phyloP scores from a whole-genome alignment of 2,888 invertebrate species.

The Empis livida region DNA sequence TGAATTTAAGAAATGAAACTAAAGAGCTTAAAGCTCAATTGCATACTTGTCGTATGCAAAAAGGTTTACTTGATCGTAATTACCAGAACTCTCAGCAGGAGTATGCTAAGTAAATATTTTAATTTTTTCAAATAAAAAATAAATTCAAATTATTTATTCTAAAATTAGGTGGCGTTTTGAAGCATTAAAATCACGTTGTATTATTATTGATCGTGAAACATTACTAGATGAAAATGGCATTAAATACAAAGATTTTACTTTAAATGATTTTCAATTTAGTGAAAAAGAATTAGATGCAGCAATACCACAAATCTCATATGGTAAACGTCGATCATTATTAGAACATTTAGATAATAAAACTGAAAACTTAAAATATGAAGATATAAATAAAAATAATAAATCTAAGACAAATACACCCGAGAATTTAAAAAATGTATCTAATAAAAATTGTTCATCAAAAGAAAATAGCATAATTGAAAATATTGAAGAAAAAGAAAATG shows the following conservation, averaged over 20 bases:
- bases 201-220: slow-evolving; percentile 30
- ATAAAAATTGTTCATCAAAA: background rate
- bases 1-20: slow-evolving; percentile 30
- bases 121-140: background rate
- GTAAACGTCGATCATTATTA: background rate
- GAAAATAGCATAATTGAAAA: no score
- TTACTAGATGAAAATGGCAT: slow-evolving; percentile 28
- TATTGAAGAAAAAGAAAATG: no score
- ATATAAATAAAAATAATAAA: background rate
- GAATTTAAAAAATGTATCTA: background rate
- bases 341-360: background rate
- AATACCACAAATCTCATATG: slow-evolving; percentile 18
- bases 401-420: background rate
- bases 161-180: slow-evolving; percentile 32
- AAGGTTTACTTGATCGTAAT: slow-evolving; percentile 27
- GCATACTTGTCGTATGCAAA: slow-evolving; percentile 28
- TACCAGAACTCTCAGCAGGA: slow-evolving; percentile 28
- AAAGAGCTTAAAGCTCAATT: slow-evolving; percentile 28
- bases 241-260: slow-evolving; percentile 21
- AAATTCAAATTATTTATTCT: slow-evolving; percentile 6
- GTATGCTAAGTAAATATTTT: slow-evolving; percentile 25
- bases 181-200: slow-evolving; percentile 29
- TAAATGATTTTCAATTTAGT: slow-evolving; percentile 22
- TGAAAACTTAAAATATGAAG: background rate
- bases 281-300: slow-evolving; percentile 21